Base-by-base conservation (phyloP, 2,888 invertebrate genomes). In the Spisula subtruncata region DNA sequence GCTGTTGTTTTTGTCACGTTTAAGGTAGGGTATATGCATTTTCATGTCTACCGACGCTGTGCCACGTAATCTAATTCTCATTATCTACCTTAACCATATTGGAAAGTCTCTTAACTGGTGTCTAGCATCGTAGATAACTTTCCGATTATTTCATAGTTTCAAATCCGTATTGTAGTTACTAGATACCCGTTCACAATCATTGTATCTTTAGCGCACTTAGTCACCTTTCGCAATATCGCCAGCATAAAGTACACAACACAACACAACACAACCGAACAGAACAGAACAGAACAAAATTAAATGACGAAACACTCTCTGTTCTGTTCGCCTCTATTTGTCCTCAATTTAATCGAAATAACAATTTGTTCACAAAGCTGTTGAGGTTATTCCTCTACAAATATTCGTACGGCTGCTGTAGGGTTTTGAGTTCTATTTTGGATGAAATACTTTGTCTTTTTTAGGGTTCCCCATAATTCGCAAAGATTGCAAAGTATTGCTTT, bases 1-100 rank as follows among this genome's bases (percentile, higher is more conserved):
- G 16, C 16, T 75, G 35, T 35, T 32, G 75, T 75, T 75, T 32
- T 32, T 75, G 75, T 75, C 75, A 75, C 25, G 12, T 75, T n/a
- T 35, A 75, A 32, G 32, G 25, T 32, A 35, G 75, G n/a, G 75
- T 75, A 35, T 75, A 75, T 75, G 75, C 75, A 75, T 75, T 75
- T 75, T 75, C 29, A 75, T 35, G 75, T 75, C 75, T 75, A 5
- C 12, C 29, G 32, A 75, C 32, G 75, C 75, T 32, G 75, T 29
- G 75, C 12, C 32, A 18, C 18, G 32, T 75, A 75, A 75, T 75
- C 32, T 32, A 75, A 75, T 75, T 75, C 75, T 75, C 75, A 75
- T 75, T 75, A 75, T 75, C 75, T 35, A 75, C 18, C 75, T n/a
- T 35, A 18, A 75, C 75, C 75, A 75, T 32, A 75, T 75, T 75